Base-by-base conservation (phyloP, 2,797 vertebrate species). In the Megaceryle alcyon region DNA sequence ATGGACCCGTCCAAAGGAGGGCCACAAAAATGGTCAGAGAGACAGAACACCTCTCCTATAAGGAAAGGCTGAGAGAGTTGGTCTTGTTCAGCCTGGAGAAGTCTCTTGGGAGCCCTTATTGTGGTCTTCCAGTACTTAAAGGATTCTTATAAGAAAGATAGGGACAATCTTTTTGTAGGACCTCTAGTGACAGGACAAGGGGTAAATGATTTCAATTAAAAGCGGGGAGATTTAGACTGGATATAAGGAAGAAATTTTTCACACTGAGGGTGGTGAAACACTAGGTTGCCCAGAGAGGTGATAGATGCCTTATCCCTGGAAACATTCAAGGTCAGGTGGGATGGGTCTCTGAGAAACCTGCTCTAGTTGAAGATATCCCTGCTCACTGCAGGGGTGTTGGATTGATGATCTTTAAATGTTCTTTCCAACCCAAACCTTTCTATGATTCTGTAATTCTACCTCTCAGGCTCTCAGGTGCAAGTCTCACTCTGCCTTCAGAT, bases 61-160 rank as follows among this genome's bases (percentile, higher is more conserved):
- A 31, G 29, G 29, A 48, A 23, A 48, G 46, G 21, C 19, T 43
- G 20, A 64, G 41, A 65, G 21, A 44, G 15, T 25, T 65, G 31
- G 8, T 31, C 7, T 65, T 65, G 63, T 23, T 46, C 63, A 46
- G 15, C 63, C 31, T 65, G 43, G 63, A 63, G 37, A 53, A 78
- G 37, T 3, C 29, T 64, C 19, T 0, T 0, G 48, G 37, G 11
- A 53, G 4, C 28, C 37, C 18, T 64, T 29, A 26, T 3, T 6
- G 37, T 4, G 2, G 9, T 14, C 39, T 65, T 65, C 41, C 41
- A 41, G 41, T 41, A 41, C 14, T 41, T 41, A 41, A 41, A 41
- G 41, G 14, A 41, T 41, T 41, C 41, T 20, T 17, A 14, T 21
- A 33, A 33, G 49, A 79, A 35, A 66, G n/a, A n/a, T 18, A 25